Conservation (phyloP, 1,140 invertebrate species). For the Aphelenchoides avenae region DNA sequence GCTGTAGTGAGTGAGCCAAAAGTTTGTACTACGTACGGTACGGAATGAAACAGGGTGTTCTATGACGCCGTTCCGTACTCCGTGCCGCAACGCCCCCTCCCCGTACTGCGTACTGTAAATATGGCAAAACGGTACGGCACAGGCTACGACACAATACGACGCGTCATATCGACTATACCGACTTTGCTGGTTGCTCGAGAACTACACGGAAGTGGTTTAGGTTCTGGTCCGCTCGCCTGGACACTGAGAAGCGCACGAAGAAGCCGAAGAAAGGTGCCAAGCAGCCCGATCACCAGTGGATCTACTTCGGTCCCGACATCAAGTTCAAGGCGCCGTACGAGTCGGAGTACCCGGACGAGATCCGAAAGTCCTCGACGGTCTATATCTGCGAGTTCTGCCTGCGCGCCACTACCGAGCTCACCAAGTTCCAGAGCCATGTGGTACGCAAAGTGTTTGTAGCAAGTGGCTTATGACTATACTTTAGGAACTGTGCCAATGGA, state of each 20-base stretch:
- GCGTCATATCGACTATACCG: neutral
- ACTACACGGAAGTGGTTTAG: neutral
- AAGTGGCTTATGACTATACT: slow-evolving; percentile 35
- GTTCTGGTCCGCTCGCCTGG: neutral
- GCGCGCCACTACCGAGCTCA: slow-evolving; percentile 4
- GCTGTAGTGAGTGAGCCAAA: neutral
- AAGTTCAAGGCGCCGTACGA: slow-evolving; percentile 34
- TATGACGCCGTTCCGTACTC: neutral
- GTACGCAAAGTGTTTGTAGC: slow-evolving; percentile 17
- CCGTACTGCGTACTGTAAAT: neutral
- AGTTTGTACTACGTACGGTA: neutral
- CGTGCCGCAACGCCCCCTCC: neutral
- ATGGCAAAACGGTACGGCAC: neutral
- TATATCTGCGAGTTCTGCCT: slow-evolving; percentile 47
- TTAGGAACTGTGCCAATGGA: slow-evolving; percentile 76
- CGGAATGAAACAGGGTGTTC: neutral
- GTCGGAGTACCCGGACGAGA: slow-evolving; percentile 31
- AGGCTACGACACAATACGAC: neutral
- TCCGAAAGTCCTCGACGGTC: slow-evolving; percentile 19
- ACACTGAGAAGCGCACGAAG: neutral
- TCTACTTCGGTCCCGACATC: slow-evolving; percentile 30
- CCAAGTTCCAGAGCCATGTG: slow-evolving; percentile 31
- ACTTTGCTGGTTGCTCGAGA: neutral
- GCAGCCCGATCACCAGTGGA: slow-evolving; percentile 26
- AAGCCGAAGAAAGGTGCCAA: neutral